Evolutionary conservation across 1,140 invertebrate species (phyloP).

Genomic region (Centruroides sculpturatus): DNA sequence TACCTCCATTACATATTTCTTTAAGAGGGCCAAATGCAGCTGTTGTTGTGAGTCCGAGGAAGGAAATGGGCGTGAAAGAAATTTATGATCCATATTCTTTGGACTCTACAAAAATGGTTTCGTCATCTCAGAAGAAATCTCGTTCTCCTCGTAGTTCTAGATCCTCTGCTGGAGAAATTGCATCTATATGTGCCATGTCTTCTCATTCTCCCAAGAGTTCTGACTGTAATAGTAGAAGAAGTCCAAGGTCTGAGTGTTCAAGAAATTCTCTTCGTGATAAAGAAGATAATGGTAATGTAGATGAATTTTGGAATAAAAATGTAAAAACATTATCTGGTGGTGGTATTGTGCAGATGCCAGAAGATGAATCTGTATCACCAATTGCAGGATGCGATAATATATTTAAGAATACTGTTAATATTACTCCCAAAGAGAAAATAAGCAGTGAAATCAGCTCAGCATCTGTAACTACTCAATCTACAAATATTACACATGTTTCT

Average conservation of each 20-base stretch:
- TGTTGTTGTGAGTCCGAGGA: constrained; percentile 48
- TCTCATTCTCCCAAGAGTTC: no score
- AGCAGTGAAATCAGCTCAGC: no score
- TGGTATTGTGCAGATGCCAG: constrained; percentile 10
- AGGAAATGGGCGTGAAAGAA: constrained; percentile 15
- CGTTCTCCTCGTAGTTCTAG: constrained; percentile 9
- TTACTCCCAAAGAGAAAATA: no score
- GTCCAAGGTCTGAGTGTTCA: neutral
- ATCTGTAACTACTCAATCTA: no score
- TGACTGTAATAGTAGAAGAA: neutral
- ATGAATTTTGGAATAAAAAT: constrained; percentile 15
- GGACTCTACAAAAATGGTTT: no score
- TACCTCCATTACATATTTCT: constrained; percentile 78
- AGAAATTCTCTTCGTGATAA: neutral
- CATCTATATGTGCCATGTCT: neutral
- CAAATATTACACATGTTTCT: no score
- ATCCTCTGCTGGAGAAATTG: neutral
- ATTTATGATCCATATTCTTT: no score
- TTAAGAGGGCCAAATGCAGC: constrained; percentile 66
- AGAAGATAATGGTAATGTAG: constrained; percentile 11
- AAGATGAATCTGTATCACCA: constrained; percentile 5
- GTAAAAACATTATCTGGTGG: constrained; percentile 14
- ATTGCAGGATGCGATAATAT: constrained; percentile 7
- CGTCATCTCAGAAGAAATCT: constrained; percentile 4
- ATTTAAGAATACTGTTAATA: no score